These are phyloP conservation scores for Catharus fuscescens DNA, from an alignment of 2,113 vertebrate species.

Conservation along the genomic window DNA sequence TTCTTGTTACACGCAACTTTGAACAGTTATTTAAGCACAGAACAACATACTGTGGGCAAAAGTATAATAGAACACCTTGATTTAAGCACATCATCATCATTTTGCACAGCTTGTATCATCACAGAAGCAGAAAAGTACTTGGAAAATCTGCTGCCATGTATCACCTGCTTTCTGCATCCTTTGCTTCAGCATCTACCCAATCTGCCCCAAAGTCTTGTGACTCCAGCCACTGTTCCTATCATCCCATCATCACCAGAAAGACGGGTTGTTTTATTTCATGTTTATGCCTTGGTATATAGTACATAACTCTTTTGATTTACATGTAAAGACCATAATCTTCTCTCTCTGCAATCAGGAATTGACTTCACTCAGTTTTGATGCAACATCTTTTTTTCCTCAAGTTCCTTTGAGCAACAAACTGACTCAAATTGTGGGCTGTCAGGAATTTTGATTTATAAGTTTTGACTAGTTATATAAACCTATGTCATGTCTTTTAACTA, in stretches of 20 bases:
- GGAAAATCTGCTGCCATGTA: neutral
- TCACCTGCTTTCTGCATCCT: neutral
- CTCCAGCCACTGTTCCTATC: neutral
- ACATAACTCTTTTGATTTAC: neutral
- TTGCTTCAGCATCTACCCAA: neutral
- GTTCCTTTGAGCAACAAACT: neutral
- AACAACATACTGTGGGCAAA: neutral
- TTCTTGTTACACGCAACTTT: neutral
- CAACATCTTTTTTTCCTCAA: neutral
- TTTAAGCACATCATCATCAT: neutral
- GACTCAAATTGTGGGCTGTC: neutral
- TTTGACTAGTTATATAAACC: neutral
- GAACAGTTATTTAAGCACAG: neutral
- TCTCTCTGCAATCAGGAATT: neutral
- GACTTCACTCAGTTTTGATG: neutral
- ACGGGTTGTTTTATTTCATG: neutral
- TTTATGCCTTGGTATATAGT: neutral
- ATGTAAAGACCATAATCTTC: neutral
- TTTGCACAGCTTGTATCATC: neutral
- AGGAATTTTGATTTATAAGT: neutral
- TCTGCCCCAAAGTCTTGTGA: neutral
- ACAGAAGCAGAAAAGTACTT: neutral
- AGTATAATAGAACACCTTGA: neutral
- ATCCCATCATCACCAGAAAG: neutral
- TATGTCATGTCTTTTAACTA: neutral